These are phyloP conservation scores for Gymnoscopelus microlampas DNA, from an alignment of 2,797 vertebrate species.

Conservation along the genomic window DNA sequence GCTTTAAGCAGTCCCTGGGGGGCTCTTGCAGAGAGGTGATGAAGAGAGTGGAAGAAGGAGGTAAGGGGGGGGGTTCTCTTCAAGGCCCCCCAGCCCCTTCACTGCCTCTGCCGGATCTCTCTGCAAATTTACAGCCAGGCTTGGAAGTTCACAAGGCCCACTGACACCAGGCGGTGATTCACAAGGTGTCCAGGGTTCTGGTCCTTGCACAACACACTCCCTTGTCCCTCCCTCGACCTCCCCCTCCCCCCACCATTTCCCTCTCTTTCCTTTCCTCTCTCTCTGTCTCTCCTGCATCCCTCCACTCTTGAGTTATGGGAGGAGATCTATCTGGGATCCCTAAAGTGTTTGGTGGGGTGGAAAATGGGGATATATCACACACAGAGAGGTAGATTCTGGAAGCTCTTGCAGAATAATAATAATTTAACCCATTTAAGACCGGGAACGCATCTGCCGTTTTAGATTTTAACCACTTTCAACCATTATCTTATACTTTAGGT, in stretches of 20 bases:
- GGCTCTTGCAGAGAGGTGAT: neutral
- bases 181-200: conserved; percentile 32
- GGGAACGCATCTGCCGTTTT: too few species aligned
- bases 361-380: conserved; percentile 31
- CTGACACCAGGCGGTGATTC: conserved; percentile 52
- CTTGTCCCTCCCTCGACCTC: conserved; percentile 16
- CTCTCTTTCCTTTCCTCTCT: conserved; percentile 31
- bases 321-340: conserved; percentile 26
- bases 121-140: conserved; percentile 45
- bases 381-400: conserved; percentile 1
- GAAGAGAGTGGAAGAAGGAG: conserved; percentile 17
- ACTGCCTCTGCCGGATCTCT: conserved; percentile 11
- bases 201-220: conserved; percentile 21
- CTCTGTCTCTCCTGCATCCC: conserved; percentile 16
- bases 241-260: neutral
- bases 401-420: neutral
- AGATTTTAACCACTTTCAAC: too few species aligned
- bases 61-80: conserved; percentile 14
- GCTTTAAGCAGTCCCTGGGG: conserved; percentile 20
- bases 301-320: conserved; percentile 36
- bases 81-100: neutral
- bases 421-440: too few species aligned
- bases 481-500: too few species aligned
- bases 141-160: conserved; percentile 30
- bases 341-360: conserved; percentile 30